Base-by-base conservation (phyloP, 2,113 vertebrate species). In the Stigmatopora argus region DNA sequence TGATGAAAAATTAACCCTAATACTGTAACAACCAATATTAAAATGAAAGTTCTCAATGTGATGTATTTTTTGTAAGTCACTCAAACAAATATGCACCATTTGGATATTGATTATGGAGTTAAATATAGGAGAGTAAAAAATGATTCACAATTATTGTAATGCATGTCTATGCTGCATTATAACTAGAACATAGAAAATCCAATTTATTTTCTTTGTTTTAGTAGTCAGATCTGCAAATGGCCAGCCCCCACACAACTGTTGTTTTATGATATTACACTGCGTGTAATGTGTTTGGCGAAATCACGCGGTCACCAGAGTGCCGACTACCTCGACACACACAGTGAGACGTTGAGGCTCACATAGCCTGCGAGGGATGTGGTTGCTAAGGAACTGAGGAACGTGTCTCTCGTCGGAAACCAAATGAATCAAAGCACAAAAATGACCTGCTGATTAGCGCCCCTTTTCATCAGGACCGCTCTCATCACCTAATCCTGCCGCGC, bases 351-450 rank as follows among this genome's bases (percentile, higher is more conserved):
- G 80, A 78, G 74, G 78, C 77, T 80, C 66, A 70, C 70, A 51
- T 61, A 46, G 77, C 70, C 73, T 87, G 82, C 85, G 78, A 84
- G 66, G 75, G 60, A 62, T 38, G 14, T 38, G 47, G 86, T 89
- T 88, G 86, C 87, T 90, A 83, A 81, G 89, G 70, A 87, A 88
- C 87, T 70, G 69, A 69, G 81, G 70, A 79, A 77, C 78, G 79
- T 56, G 46, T 81, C 67, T 71, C 64, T 71, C 68, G 69, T 71
- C 57, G 69, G 45, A 65, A 79, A 69, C 19, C 23, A 60, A 69
- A 23, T 70, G 61, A 66, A 82, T 85, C 72, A 82, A 80, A 83
- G 81, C 76, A 66, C 8, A 71, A 3, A 15, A 69, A 79, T 71
- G 73, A 82, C 75, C 79, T 45, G 23, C 78, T 84, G 82, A 84